Conservation (phyloP, 2,888 invertebrate genomes). For the Amiota communis region DNA sequence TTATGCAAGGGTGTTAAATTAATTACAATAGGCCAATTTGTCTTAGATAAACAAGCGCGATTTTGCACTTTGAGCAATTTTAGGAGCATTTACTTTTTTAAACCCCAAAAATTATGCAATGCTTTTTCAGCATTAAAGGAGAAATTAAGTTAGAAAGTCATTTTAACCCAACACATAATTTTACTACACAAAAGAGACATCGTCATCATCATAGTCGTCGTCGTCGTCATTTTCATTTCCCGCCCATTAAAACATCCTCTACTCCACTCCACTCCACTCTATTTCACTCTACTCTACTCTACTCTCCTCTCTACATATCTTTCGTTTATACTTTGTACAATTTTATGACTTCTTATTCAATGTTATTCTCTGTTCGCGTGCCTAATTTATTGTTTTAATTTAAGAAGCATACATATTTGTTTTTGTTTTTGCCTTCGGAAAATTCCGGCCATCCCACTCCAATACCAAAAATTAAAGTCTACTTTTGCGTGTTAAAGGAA, state of each 20-base stretch:
- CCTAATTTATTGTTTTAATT: constrained; percentile 62
- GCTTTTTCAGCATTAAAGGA: constrained; percentile 16
- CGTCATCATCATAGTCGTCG: background rate
- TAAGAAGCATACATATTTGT: constrained; percentile 31
- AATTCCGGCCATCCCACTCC: constrained; percentile 39
- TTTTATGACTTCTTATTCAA: no score
- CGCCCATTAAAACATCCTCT: background rate
- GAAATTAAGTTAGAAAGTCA: constrained; percentile 24
- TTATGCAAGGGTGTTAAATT: no score
- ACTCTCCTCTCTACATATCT: background rate
- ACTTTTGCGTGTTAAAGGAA: constrained; percentile 16
- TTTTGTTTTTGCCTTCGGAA: no score
- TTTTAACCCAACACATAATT: constrained; percentile 2
- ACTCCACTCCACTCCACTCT: background rate
- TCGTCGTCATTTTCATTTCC: background rate
- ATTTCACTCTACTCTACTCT: no score
- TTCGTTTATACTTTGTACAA: constrained; percentile 12
- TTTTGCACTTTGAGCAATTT: no score
- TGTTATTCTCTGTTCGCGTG: no score
- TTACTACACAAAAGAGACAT: background rate
- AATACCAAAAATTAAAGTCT: constrained; percentile 36
- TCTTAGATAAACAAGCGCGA: no score
- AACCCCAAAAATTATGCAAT: constrained; percentile 50
- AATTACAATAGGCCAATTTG: no score
- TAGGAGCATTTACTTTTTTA: background rate